Conservation (phyloP, 2,888 invertebrate species). For the Trilocha varians region DNA sequence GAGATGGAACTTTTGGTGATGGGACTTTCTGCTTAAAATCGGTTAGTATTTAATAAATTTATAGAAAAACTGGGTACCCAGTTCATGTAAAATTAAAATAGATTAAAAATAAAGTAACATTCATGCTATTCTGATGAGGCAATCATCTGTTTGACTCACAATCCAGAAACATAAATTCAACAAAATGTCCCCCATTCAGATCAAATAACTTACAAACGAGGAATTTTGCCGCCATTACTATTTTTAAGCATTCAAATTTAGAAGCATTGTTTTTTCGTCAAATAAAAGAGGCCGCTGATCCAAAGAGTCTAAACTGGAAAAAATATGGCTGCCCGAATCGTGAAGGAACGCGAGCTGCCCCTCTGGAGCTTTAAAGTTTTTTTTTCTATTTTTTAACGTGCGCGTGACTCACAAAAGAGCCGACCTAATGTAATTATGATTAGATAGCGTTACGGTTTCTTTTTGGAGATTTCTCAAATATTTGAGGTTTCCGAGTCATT, state of each 20-base stretch:
- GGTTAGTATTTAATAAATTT: too few relatives aligned
- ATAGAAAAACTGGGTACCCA: too few relatives aligned
- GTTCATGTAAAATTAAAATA: too few relatives aligned
- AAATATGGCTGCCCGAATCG: not conserved
- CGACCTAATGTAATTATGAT: slow-evolving; percentile 47
- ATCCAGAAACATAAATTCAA: too few relatives aligned
- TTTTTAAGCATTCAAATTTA: too few relatives aligned
- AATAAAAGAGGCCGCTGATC: not conserved
- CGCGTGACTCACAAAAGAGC: slow-evolving; percentile 51
- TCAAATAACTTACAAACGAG: too few relatives aligned
- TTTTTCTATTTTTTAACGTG: slow-evolving; percentile 17
- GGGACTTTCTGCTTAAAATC: too few relatives aligned
- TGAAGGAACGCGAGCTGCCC: not conserved
- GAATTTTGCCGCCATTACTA: not conserved
- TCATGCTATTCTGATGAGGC: too few relatives aligned
- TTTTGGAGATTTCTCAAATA: not conserved
- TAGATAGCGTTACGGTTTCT: slow-evolving; percentile 1
- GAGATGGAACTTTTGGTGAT: too few relatives aligned
- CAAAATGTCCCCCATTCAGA: too few relatives aligned
- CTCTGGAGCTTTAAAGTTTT: slow-evolving; percentile 14
- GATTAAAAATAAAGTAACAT: too few relatives aligned
- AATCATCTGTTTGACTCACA: too few relatives aligned
- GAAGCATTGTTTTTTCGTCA: not conserved
- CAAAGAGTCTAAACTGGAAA: not conserved
- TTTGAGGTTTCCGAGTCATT: not conserved